Evolutionary conservation across 2,113 vertebrate genomes (phyloP).

Genomic region (Siphamia tubifer): DNA sequence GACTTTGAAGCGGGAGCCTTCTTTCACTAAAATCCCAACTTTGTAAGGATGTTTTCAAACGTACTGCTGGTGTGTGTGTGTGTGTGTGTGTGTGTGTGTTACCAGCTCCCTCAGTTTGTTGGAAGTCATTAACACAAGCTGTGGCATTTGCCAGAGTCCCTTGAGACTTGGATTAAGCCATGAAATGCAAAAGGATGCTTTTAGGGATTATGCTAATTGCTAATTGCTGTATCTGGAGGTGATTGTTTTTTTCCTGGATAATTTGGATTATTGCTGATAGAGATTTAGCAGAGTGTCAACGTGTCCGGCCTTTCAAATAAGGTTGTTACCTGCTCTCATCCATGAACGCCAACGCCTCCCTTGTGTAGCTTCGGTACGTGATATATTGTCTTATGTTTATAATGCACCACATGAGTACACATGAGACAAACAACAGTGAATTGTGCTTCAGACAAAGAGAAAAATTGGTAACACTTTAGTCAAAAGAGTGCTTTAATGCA

Average conservation of each 20-base stretch:
- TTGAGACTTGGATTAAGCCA: slow-evolving; percentile 56
- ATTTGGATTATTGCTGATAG: slow-evolving; percentile 64
- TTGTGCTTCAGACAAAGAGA: neutral
- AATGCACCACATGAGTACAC: neutral
- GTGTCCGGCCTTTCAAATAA: slow-evolving; percentile 48
- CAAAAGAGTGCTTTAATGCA: neutral
- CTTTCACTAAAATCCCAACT: slow-evolving; percentile 3
- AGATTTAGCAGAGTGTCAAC: slow-evolving; percentile 48
- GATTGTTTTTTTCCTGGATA: slow-evolving; percentile 70
- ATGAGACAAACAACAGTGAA: neutral
- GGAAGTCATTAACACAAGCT: slow-evolving; percentile 44
- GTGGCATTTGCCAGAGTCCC: slow-evolving; percentile 56
- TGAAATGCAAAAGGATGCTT: slow-evolving; percentile 58
- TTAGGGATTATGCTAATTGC: slow-evolving; percentile 77
- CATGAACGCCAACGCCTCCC: slow-evolving; percentile 14
- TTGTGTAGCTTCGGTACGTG: neutral
- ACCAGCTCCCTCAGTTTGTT: slow-evolving; percentile 9
- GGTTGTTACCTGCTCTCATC: slow-evolving; percentile 29
- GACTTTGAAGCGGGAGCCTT: slow-evolving; percentile 24
- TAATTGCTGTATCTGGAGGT: slow-evolving; percentile 59
- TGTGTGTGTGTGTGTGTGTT: slow-evolving; percentile 1
- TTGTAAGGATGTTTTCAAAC: slow-evolving; percentile 13
- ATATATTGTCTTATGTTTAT: neutral
- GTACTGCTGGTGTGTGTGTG: neutral
- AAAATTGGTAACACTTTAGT: neutral